Evolutionary conservation across 2,113 vertebrate genomes (phyloP).

Genomic region (Tupaia tana): DNA sequence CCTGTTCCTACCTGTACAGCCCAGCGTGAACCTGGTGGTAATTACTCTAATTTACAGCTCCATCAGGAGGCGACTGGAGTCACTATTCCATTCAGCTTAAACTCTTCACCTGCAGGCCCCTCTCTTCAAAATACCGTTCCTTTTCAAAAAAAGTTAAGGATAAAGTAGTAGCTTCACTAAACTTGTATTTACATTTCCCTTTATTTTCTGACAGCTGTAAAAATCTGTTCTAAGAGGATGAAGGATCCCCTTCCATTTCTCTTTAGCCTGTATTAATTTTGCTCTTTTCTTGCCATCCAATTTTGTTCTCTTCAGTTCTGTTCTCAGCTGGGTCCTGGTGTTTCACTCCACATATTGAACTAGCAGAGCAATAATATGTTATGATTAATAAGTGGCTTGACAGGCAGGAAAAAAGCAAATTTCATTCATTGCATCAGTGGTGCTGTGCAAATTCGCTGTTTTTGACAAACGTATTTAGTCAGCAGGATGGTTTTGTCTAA

Average conservation of each 20-base stretch:
- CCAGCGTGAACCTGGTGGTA: neutral
- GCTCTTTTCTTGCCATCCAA: slow-evolving; percentile 38
- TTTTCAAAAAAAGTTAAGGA: neutral
- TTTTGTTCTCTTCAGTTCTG: slow-evolving; percentile 46
- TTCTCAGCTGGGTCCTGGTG: slow-evolving; percentile 65
- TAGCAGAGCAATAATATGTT: slow-evolving; percentile 59
- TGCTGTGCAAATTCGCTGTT: neutral
- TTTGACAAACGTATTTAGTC: slow-evolving; percentile 47
- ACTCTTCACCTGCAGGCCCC: neutral
- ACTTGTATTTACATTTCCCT: neutral
- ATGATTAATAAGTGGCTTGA: slow-evolving; percentile 72
- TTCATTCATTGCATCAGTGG: slow-evolving; percentile 15
- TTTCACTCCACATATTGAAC: slow-evolving; percentile 48
- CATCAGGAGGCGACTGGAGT: rapidly evolving
- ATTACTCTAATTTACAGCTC: neutral
- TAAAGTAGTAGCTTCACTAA: neutral
- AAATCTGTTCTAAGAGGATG: neutral
- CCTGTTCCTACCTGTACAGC: neutral
- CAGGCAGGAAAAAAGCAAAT: slow-evolving; percentile 61
- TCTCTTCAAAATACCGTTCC: neutral
- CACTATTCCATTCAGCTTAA: rapidly evolving
- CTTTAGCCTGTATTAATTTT: slow-evolving; percentile 58
- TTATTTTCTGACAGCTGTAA: slow-evolving; percentile 6
- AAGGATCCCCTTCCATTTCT: neutral
- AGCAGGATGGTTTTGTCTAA: neutral